Base-by-base conservation (phyloP, 2,797 vertebrate genomes). In the Falco berigora region DNA sequence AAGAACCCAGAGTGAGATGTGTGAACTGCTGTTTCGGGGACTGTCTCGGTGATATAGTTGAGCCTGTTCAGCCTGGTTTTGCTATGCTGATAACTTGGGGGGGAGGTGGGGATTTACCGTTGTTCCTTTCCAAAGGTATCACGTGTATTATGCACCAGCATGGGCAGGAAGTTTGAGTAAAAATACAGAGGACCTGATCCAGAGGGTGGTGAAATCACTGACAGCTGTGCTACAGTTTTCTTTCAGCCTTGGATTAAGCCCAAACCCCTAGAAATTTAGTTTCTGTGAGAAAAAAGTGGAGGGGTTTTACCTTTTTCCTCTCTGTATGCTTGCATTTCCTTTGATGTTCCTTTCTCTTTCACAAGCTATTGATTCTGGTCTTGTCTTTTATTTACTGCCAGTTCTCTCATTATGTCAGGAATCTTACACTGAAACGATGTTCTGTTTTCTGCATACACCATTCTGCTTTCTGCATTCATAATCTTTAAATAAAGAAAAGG, bases 361-460 rank as follows among this genome's bases (percentile, higher is more conserved):
- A 69, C 40, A 14, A 81, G 44, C 88, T 81, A 86, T 90, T 92
- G 93, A 95, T 91, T 90, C 68, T 69, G 56, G 28, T 83, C 90
- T 61, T 84, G 83, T 73, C 93, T 92, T 85, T 93, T 91, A 92
- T 93, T 93, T 96, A 85, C 93, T 92, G 84, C 81, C 85, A 67
- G 72, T 74, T 89, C 61, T 4, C 85, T 92, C 81, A 44, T 94
- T 79, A 68, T 91, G 71, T 79, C 84, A 91, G 85, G 67, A 79
- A n/a, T 63, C 24, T 75, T 77, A 24, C 40, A 52, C 75, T 63
- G 78, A 92, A 76, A 59, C 46, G 75, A 78, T 76, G 49, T 12
- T 91, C 84, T 63, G 47, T 28, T 89, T 78, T 46, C 85, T 55
- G 74, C 63, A 32, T 32, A 27, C 42, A 18, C 52, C 19, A 6